Conservation (phyloP, 2,888 invertebrate species). For the Morpho deidamia region DNA sequence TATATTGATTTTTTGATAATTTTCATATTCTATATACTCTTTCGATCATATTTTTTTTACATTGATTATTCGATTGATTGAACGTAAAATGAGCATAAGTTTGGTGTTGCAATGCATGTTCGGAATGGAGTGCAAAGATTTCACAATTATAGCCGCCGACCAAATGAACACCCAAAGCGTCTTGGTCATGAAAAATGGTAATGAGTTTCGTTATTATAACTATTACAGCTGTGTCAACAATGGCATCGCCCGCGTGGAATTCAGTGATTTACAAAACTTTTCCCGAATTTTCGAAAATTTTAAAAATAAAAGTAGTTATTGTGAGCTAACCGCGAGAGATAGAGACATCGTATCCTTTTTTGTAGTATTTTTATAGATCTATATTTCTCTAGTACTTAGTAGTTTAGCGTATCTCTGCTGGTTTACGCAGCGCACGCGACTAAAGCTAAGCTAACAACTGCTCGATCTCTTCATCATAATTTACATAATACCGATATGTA, state of each 20-base stretch:
- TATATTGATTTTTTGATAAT: neutral
- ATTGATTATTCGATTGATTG: constrained; percentile 11
- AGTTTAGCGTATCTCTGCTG: too few relatives aligned
- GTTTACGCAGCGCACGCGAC: too few relatives aligned
- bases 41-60: constrained; percentile 2
- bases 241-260: too few relatives aligned
- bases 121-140: constrained; percentile 92
- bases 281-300: too few relatives aligned
- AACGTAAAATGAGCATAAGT: neutral
- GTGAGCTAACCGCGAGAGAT: neutral
- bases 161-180: constrained; percentile 90
- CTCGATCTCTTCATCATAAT: too few relatives aligned
- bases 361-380: too few relatives aligned
- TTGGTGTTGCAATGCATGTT: constrained; percentile 89
- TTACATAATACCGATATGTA: too few relatives aligned
- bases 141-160: constrained; percentile 93
- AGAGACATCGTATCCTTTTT: neutral
- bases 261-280: too few relatives aligned
- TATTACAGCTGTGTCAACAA: too few relatives aligned
- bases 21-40: neutral
- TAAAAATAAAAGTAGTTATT: neutral
- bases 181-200: constrained; percentile 93
- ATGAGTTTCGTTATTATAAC: neutral
- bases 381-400: too few relatives aligned
- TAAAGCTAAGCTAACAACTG: too few relatives aligned